A percentile compares a stretch with the other conserved stretches of the same genome.
Conservation (phyloP, 2,888 invertebrate genomes). For the Hypomecis atomaria region DNA sequence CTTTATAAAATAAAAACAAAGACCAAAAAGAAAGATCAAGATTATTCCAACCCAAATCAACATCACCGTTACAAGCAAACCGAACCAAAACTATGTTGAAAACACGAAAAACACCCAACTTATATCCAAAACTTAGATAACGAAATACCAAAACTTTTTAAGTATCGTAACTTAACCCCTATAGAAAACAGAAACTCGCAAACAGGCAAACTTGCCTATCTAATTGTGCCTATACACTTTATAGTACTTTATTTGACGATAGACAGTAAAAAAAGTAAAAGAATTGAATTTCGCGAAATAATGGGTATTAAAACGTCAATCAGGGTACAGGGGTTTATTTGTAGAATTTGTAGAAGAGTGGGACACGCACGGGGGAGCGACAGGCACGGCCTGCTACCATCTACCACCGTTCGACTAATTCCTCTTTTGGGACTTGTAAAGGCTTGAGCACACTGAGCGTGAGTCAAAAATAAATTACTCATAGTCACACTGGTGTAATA, state of each 20-base stretch:
- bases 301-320: constrained; percentile 41
- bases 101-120: constrained; percentile 26
- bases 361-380: constrained; percentile 37
- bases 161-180: constrained; percentile 25
- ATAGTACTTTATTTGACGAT: constrained; percentile 27
- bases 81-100: constrained; percentile 10
- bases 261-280: constrained; percentile 40
- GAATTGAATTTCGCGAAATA: constrained; percentile 29
- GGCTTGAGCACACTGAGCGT: background rate
- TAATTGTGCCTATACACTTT: constrained; percentile 16
- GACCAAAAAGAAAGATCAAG: constrained; percentile 2
- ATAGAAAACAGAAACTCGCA: constrained; percentile 25
- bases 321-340: constrained; percentile 35
- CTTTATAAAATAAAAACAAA: background rate
- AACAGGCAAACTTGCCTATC: constrained; percentile 15
- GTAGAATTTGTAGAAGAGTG: constrained; percentile 35
- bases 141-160: constrained; percentile 27
- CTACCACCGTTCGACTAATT: constrained; percentile 26
- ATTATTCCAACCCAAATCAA: constrained; percentile 7
- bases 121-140: constrained; percentile 30
- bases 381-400: constrained; percentile 36
- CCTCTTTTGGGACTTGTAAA: constrained; percentile 13
- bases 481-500: too few relatives aligned
- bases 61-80: constrained; percentile 15
- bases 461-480: background rate